Evolutionary conservation across 2,113 vertebrate genomes (phyloP).

Genomic region (Hippoglossus stenolepis): DNA sequence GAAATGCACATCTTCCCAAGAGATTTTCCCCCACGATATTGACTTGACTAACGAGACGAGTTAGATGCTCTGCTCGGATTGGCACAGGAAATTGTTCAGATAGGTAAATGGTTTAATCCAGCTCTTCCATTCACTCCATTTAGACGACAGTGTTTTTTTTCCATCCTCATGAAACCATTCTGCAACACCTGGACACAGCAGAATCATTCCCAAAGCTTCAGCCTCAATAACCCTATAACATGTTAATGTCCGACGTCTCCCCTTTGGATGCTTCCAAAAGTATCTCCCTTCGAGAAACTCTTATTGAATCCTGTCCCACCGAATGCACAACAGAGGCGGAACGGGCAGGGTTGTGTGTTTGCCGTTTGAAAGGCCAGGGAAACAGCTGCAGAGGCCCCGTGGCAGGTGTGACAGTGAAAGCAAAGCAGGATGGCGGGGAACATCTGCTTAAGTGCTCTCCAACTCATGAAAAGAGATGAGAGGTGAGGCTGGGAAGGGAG

Average conservation of each 20-base stretch:
- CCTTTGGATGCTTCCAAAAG: background rate
- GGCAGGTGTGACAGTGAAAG: conserved; percentile 46
- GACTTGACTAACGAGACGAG: conserved; percentile 37
- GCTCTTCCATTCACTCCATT: conserved; percentile 15
- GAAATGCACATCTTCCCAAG: conserved; percentile 45
- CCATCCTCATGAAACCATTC: background rate
- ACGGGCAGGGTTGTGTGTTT: conserved; percentile 8
- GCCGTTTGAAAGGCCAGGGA: conserved; percentile 39
- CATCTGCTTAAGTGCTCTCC: conserved; percentile 63
- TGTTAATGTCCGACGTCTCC: background rate
- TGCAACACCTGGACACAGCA: background rate
- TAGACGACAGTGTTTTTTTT: background rate
- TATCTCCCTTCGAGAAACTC: background rate
- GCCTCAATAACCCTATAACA: background rate
- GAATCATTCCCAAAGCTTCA: background rate
- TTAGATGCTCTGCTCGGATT: conserved; percentile 22
- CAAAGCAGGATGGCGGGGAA: conserved; percentile 39
- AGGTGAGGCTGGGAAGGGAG: conserved; percentile 16
- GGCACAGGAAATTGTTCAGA: conserved; percentile 12
- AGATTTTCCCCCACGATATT: conserved; percentile 29
- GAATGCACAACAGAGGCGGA: conserved; percentile 9
- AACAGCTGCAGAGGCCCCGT: conserved; percentile 48
- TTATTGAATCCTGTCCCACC: background rate
- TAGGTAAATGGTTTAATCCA: conserved; percentile 15
- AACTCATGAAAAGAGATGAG: conserved; percentile 21